phyloP scores from a whole-genome alignment of 2,888 invertebrate species.

The Andrena flavipes region DNA sequence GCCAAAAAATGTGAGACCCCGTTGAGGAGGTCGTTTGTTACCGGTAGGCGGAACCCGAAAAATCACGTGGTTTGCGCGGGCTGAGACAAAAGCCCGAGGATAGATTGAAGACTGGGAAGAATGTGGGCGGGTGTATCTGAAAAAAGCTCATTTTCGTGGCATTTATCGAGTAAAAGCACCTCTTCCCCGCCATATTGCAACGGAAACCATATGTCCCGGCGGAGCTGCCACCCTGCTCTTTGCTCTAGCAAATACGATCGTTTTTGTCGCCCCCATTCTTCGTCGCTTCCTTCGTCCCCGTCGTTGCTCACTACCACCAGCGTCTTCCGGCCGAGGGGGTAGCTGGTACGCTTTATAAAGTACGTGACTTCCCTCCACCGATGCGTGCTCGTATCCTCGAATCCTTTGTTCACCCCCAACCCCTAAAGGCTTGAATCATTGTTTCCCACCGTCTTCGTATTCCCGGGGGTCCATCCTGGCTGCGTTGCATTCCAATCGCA shows the following conservation, averaged over 20 bases:
- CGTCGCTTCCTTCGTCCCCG: constrained; percentile 33
- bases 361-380: constrained; percentile 63
- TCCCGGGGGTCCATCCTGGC: constrained; percentile 33
- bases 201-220: constrained; percentile 66
- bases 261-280: constrained; percentile 47
- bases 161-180: constrained; percentile 69
- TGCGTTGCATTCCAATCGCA: constrained; percentile 60
- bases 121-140: constrained; percentile 29
- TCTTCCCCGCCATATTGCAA: constrained; percentile 61
- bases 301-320: constrained; percentile 29
- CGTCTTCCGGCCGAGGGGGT: constrained; percentile 32
- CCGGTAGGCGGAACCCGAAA: constrained; percentile 60
- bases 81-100: constrained; percentile 60
- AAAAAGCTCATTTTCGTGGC: constrained; percentile 71
- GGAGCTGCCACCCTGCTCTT: constrained; percentile 43
- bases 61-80: constrained; percentile 62
- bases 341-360: constrained; percentile 68
- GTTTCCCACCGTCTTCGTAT: constrained; percentile 57
- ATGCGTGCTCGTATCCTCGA: constrained; percentile 44
- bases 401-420: constrained; percentile 24
- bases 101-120: constrained; percentile 46
- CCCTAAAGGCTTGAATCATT: constrained; percentile 46
- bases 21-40: constrained; percentile 66
- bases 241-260: constrained; percentile 60
- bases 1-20: constrained; percentile 44